A percentile compares a stretch with the other conserved stretches of the same genome.
phyloP scores from a whole-genome alignment of 2,888 invertebrate genomes.

The Stenoptilia bipunctidactyla region DNA sequence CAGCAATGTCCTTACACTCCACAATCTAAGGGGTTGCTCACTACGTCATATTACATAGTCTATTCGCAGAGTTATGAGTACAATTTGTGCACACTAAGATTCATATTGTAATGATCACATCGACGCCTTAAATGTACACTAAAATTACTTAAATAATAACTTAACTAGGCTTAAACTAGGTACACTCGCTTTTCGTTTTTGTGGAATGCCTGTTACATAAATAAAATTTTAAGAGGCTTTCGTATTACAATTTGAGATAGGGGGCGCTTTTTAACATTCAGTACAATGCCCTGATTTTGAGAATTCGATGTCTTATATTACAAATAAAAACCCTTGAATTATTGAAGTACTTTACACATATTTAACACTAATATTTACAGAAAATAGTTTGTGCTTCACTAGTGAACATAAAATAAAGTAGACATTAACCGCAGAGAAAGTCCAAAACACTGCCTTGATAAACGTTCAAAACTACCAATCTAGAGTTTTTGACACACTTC shows the following conservation, averaged over 20 bases:
- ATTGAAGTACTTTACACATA: constrained; percentile 60
- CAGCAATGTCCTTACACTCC: constrained; percentile 55
- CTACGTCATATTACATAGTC: constrained; percentile 13
- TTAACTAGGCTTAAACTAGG: constrained; percentile 42
- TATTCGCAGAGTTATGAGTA: constrained; percentile 16
- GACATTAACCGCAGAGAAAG: constrained; percentile 11
- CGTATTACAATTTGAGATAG: constrained; percentile 15
- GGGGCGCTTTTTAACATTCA: constrained; percentile 48
- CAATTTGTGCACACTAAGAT: constrained; percentile 62
- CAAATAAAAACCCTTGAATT: constrained; percentile 39
- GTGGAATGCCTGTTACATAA: constrained; percentile 65
- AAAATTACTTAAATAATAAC: constrained; percentile 37
- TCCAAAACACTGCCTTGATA: constrained; percentile 29
- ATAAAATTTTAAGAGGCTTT: constrained; percentile 46
- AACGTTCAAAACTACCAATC: constrained; percentile 33
- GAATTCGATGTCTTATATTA: constrained; percentile 63
- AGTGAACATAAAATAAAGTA: constrained; percentile 35
- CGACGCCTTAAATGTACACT: constrained; percentile 55
- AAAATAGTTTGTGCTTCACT: constrained; percentile 62
- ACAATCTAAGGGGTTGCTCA: constrained; percentile 50
- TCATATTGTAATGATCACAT: constrained; percentile 62
- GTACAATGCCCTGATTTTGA: constrained; percentile 58
- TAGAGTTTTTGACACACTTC: constrained; percentile 26
- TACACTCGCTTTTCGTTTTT: constrained; percentile 49
- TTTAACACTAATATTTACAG: constrained; percentile 59